Percentiles rank a stretch among this genome's conserved stretches.
phyloP scores from a whole-genome alignment of 92 coral and sea anemone species.

The Porites evermanni region DNA sequence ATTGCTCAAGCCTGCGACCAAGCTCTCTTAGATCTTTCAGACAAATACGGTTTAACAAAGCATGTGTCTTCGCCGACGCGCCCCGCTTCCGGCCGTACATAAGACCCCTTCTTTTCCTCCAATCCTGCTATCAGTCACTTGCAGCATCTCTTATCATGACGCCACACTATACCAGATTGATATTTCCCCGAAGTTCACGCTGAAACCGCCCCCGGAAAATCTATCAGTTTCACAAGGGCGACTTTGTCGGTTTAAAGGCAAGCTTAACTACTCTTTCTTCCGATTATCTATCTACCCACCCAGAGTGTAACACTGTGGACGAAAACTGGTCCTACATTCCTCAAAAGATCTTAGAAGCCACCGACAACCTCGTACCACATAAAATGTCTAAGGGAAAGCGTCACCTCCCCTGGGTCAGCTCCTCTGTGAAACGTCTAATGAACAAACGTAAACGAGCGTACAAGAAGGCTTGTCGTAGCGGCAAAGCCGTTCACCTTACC shows the following conservation, averaged over 20 bases:
- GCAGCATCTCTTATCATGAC: conserved; percentile 59
- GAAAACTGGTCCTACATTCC: conserved; percentile 56
- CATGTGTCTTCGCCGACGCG: too few species aligned
- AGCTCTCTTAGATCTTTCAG: conserved; percentile 28
- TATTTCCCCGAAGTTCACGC: conserved; percentile 36
- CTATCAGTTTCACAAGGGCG: neutral
- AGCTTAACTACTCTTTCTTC: neutral
- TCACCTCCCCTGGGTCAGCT: conserved; percentile 63
- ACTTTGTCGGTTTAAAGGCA: conserved; percentile 2
- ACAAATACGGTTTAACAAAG: neutral
- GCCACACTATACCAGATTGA: conserved; percentile 46
- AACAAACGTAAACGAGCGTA: conserved; percentile 60
- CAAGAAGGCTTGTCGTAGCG: conserved; percentile 22
- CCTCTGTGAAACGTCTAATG: conserved; percentile 55
- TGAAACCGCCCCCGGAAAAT: neutral
- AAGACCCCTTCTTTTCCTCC: too few species aligned
- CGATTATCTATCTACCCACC: neutral
- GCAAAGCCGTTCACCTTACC: conserved; percentile 25
- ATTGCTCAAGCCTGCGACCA: conserved; percentile 29
- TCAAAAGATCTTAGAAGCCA: conserved; percentile 40
- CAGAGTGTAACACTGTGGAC: conserved; percentile 47
- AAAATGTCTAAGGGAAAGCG: conserved; percentile 42
- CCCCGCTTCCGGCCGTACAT: too few species aligned
- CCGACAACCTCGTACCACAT: conserved; percentile 32
- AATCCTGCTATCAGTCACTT: neutral